Evolutionary conservation across 2,113 vertebrate genomes (phyloP).

Genomic region (Aegithalos caudatus): DNA sequence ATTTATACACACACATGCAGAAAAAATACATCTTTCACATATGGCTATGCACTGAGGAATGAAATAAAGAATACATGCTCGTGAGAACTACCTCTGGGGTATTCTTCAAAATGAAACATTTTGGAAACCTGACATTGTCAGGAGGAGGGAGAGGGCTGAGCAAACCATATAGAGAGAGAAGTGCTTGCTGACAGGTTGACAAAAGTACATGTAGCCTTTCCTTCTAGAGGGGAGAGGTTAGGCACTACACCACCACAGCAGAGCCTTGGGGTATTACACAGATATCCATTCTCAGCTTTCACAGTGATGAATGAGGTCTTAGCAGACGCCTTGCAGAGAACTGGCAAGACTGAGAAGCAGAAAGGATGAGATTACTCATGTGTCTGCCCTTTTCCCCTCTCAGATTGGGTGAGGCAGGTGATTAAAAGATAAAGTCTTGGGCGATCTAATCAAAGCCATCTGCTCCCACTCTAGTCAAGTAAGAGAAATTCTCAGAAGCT

Average conservation of each 20-base stretch:
- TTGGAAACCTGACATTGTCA: slow-evolving; percentile 40
- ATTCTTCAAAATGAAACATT: slow-evolving; percentile 63
- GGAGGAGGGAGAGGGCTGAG: slow-evolving; percentile 20
- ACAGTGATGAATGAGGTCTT: slow-evolving; percentile 77
- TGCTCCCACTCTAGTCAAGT: slow-evolving; percentile 32
- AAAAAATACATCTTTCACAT: neutral
- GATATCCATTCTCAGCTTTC: slow-evolving; percentile 78
- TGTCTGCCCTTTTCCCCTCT: slow-evolving; percentile 42
- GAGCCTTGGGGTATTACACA: slow-evolving; percentile 78
- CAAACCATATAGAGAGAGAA: slow-evolving; percentile 61
- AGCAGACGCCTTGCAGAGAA: slow-evolving; percentile 74
- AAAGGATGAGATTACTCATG: slow-evolving; percentile 58
- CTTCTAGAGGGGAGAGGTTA: slow-evolving; percentile 68
- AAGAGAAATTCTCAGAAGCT: slow-evolving; percentile 39
- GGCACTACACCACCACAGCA: slow-evolving; percentile 42
- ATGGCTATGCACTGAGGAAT: neutral
- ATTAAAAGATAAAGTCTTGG: slow-evolving; percentile 56
- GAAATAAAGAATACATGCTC: neutral
- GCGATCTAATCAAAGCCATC: slow-evolving; percentile 68
- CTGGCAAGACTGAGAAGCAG: neutral
- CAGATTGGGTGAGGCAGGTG: slow-evolving; percentile 43
- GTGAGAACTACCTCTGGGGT: neutral
- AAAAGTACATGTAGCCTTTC: slow-evolving; percentile 80
- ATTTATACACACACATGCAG: neutral
- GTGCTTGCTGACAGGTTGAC: slow-evolving; percentile 88